Evolutionary conservation across 2,888 invertebrate genomes (phyloP), one percentile per base, ranked within the genome.

Genomic region (Habroteleia sp.): DNA sequence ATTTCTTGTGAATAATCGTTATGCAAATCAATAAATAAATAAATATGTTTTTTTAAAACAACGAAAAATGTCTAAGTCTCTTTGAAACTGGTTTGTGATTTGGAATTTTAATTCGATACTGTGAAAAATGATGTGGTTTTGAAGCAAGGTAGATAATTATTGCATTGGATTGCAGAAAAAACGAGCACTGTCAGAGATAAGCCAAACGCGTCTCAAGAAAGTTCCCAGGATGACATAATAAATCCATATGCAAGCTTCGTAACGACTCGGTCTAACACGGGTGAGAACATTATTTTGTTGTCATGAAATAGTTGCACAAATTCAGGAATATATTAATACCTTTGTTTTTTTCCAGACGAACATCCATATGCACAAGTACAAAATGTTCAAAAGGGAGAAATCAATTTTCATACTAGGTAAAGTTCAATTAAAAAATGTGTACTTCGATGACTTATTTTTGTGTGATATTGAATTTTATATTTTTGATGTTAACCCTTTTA

Each of bases 291-390:
- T 20, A 20, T 20, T n/a, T n/a, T n/a, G n/a, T n/a, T n/a, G n/a
- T n/a, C n/a, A n/a, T n/a, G n/a, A n/a, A n/a, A n/a, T n/a, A n/a
- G n/a, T n/a, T n/a, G n/a, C n/a, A n/a, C n/a, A n/a, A n/a, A n/a
- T n/a, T n/a, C n/a, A n/a, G n/a, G n/a, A n/a, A n/a, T n/a, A n/a
- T n/a, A n/a, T n/a, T n/a, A n/a, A n/a, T n/a, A n/a, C n/a, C n/a
- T n/a, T n/a, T n/a, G n/a, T n/a, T 46, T 35, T 46, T 27, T 82
- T 81, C 60, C 56, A 88, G 88, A 87, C 42, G 91, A 94, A 87
- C 93, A 94, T 86, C 93, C 94, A 0, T 94, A 94, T 83, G 94
- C 94, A 1, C 93, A 93, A 86, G 90, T 94, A 35, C 93, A 94
- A 87, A 92, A 77, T 76, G 73, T 87, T 74, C 85, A 83, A 65